Conservation (phyloP, 2,113 vertebrate genomes). For the Pao palembangensis region DNA sequence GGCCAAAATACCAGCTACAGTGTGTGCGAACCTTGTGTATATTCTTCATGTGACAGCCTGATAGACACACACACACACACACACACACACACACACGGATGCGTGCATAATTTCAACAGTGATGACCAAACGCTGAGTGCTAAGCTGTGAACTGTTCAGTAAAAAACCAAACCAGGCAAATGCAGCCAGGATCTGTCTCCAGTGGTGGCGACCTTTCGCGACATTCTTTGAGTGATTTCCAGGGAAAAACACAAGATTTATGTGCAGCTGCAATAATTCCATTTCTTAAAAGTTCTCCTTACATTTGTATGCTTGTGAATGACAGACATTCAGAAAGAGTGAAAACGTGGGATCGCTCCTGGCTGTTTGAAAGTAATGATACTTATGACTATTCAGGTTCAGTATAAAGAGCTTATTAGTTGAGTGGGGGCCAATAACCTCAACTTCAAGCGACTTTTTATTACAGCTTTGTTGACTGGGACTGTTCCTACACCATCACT, state of each 20-base stretch:
- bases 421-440: conserved; percentile 57
- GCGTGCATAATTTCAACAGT: no score
- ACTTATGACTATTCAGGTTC: conserved; percentile 36
- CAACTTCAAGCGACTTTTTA: conserved; percentile 66
- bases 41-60: no score
- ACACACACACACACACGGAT: no score
- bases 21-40: no score
- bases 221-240: conserved; percentile 13
- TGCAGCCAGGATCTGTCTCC: conserved; percentile 28
- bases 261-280: conserved; percentile 19
- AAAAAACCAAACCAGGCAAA: conserved; percentile 31
- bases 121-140: no score
- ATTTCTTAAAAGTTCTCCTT: conserved; percentile 29
- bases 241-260: conserved; percentile 26
- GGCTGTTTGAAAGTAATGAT: conserved; percentile 43
- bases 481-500: conserved; percentile 47
- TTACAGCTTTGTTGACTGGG: conserved; percentile 68
- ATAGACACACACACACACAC: no score
- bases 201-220: conserved; percentile 39
- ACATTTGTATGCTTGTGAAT: conserved; percentile 42
- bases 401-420: conserved; percentile 60
- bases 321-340: conserved; percentile 30
- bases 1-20: no score
- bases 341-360: conserved; percentile 49
- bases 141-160: no score